Evolutionary conservation across 2,113 vertebrate species (phyloP).

Genomic region (Cyprinodon variegatus): DNA sequence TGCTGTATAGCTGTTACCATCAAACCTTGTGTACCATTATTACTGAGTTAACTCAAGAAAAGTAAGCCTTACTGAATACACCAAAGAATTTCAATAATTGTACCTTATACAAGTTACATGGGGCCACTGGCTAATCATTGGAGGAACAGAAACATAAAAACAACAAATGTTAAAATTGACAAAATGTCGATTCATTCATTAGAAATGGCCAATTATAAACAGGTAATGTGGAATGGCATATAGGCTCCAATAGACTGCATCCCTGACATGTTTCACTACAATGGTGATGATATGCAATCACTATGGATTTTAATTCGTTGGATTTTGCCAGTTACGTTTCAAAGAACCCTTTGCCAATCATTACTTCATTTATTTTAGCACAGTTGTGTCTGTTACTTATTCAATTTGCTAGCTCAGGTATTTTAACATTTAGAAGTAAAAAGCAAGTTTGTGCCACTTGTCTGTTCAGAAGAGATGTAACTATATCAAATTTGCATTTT

Average conservation of each 20-base stretch:
- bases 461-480: not conserved
- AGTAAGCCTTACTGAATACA: not conserved
- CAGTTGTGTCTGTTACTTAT: not conserved
- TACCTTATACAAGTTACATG: not conserved
- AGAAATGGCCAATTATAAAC: not conserved
- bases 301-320: not conserved
- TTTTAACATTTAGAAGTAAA: not conserved
- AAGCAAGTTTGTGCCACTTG: not conserved
- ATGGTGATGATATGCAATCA: too few relatives aligned
- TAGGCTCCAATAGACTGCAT: not conserved
- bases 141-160: not conserved
- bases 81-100: not conserved
- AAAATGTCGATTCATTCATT: not conserved
- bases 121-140: not conserved
- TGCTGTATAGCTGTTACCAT: not conserved
- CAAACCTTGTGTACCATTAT: not conserved
- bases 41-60: not conserved
- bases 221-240: not conserved
- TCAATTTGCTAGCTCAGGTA: not conserved
- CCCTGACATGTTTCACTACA: not conserved
- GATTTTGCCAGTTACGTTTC: not conserved
- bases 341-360: not conserved
- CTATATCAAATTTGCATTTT: not conserved
- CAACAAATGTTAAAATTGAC: not conserved
- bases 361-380: not conserved